Evolutionary conservation across 2,888 invertebrate genomes (phyloP).

Genomic region (Tromatobia lineatoria): DNA sequence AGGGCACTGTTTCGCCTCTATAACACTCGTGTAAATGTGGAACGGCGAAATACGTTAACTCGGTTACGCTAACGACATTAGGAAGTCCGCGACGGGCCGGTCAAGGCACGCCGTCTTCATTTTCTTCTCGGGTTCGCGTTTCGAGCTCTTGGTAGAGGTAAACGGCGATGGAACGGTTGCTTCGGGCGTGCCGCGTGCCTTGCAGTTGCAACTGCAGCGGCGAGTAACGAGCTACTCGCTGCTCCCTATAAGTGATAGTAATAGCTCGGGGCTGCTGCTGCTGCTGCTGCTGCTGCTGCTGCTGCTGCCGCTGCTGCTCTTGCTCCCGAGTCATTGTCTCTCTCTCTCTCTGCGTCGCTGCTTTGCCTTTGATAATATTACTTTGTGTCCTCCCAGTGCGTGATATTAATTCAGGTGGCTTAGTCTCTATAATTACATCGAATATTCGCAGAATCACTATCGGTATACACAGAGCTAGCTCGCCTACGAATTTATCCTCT

Average conservation of each 20-base stretch:
- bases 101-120: conserved; percentile 49
- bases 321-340: background rate
- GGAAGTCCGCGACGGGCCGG: conserved; percentile 73
- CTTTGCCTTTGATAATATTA: background rate
- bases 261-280: conserved; percentile 22
- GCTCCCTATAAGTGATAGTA: background rate
- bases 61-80: conserved; percentile 82
- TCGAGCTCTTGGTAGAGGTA: background rate
- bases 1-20: background rate
- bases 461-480: background rate
- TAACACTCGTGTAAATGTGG: conserved; percentile 56
- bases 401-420: background rate
- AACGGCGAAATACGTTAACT: conserved; percentile 77
- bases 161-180: background rate
- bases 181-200: background rate
- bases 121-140: background rate
- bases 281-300: background rate
- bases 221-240: conserved; percentile 14
- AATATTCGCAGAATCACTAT: background rate
- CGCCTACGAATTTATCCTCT: background rate
- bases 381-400: background rate
- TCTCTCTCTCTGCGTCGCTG: background rate
- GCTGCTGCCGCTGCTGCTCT: background rate
- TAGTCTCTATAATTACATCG: background rate
- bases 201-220: conserved; percentile 1